A percentile compares a stretch with the other conserved stretches of the same genome.
These are phyloP conservation scores for Oscheius sp. DNA, from an alignment of 2,888 invertebrate genomes.

Conservation along the genomic window DNA sequence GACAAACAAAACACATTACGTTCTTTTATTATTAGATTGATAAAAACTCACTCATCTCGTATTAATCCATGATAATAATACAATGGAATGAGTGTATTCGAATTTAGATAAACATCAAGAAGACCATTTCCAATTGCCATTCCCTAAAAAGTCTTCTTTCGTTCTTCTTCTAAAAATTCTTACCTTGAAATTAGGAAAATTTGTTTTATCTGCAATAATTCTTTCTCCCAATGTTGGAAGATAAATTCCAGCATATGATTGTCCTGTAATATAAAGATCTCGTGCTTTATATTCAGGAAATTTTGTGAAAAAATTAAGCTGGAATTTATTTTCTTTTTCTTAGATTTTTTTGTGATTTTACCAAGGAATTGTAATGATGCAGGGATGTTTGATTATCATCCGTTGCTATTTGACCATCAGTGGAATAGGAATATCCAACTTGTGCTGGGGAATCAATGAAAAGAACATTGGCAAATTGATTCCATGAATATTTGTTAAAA, in stretches of 20 bases:
- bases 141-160: conserved; percentile 68
- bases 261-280: conserved; percentile 75
- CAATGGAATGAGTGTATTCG: conserved; percentile 62
- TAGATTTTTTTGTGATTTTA: background rate
- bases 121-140: conserved; percentile 76
- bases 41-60: conserved; percentile 47
- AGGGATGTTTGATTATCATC: conserved; percentile 72
- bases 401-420: conserved; percentile 73
- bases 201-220: conserved; percentile 47
- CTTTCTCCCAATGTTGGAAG: conserved; percentile 72
- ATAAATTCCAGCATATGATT: conserved; percentile 76
- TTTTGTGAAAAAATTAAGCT: conserved; percentile 74
- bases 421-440: conserved; percentile 76
- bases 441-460: conserved; percentile 77
- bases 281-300: conserved; percentile 74
- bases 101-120: conserved; percentile 67
- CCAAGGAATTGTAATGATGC: conserved; percentile 74
- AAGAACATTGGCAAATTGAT: conserved; percentile 76
- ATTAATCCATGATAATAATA: conserved; percentile 66
- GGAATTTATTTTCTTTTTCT: background rate
- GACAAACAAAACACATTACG: too few relatives aligned
- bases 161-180: background rate
- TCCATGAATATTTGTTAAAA: conserved; percentile 68
- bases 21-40: too few relatives aligned
- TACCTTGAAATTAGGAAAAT: conserved; percentile 60